Conservation (phyloP, 2,113 vertebrate species). For the Myotis brandtii region DNA sequence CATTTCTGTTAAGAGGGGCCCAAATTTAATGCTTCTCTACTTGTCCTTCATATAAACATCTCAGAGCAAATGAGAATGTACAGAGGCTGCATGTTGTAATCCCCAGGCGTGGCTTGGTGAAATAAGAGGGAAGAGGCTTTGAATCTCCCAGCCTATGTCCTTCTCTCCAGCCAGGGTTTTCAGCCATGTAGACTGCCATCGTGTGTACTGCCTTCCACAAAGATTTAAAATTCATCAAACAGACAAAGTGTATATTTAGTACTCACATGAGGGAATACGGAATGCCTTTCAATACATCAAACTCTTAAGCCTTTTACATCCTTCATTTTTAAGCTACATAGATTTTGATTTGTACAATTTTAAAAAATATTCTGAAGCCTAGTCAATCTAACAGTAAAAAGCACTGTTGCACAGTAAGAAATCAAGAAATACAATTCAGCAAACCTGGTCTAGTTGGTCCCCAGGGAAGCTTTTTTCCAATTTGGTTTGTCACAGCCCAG, state of each 20-base stretch:
- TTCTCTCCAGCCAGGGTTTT: constrained; percentile 77
- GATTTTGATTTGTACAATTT: constrained; percentile 93
- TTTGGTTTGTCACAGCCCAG: constrained; percentile 96
- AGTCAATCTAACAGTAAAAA: constrained; percentile 92
- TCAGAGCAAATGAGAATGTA: constrained; percentile 41
- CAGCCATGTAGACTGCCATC: constrained; percentile 75
- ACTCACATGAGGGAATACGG: constrained; percentile 89
- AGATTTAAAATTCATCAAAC: constrained; percentile 90
- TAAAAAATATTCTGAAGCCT: constrained; percentile 91
- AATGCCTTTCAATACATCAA: constrained; percentile 91
- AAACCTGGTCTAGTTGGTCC: constrained; percentile 90
- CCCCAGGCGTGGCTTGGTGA: constrained; percentile 30
- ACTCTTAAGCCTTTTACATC: constrained; percentile 91
- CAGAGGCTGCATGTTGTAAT: not conserved
- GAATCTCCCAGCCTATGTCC: constrained; percentile 62
- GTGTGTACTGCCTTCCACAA: constrained; percentile 81
- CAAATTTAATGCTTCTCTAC: not conserved
- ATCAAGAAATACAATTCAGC: constrained; percentile 92
- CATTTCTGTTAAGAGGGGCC: not conserved
- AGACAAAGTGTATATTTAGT: constrained; percentile 91
- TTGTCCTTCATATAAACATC: not conserved
- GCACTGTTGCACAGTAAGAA: constrained; percentile 92
- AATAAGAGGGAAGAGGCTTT: constrained; percentile 57
- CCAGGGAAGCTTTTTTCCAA: constrained; percentile 92
- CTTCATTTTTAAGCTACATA: constrained; percentile 92